Base-by-base conservation (phyloP, 2,888 invertebrate species). In the Drosophila colorata region DNA sequence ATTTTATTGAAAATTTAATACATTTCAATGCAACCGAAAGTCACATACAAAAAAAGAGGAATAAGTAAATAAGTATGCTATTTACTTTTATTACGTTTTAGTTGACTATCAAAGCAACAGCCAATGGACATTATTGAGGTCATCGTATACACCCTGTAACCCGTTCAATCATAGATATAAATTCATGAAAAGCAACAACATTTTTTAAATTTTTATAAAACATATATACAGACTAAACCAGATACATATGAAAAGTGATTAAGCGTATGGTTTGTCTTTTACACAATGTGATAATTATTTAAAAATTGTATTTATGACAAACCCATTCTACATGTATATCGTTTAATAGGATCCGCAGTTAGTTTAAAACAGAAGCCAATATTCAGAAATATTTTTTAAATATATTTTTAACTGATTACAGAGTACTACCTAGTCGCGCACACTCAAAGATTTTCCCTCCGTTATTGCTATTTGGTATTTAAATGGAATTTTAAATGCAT, bases 401-500 rank as follows among this genome's bases (percentile, higher is more conserved):
- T 4, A 20, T 4, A 20, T 35, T 33, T n/a, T 2, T 14, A 14
- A 28, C 14, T 20, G 13, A 20, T 41, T 48, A 25, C 35, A 20
- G 35, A 65, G 35, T 64, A 43, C 7, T 7, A 14, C 14, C 5
- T 13, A 28, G 48, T 13, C 35, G 0, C 16, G 1, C 23, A 11
- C 33, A 9, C 13, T 3, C 2, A 20, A 48, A 52, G 57, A 70
- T 57, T 71, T 64, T 46, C 56, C 16, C 23, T 51, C 13, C 33
- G 43, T 41, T 60, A 25, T 57, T 58, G 66, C 33, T 40, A 57
- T 76, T 71, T 71, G 72, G 46, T 28, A 86, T 81, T 81, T 70
- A 67, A 83, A 86, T 83, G 69, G 66, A 83, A 76, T 83, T 69
- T 73, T 66, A 64, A 63, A 76, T 64, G 61, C 64, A 74, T 66